These are phyloP conservation scores for Garrulus glandarius DNA, from an alignment of 2,797 vertebrate species.

Conservation along the genomic window DNA sequence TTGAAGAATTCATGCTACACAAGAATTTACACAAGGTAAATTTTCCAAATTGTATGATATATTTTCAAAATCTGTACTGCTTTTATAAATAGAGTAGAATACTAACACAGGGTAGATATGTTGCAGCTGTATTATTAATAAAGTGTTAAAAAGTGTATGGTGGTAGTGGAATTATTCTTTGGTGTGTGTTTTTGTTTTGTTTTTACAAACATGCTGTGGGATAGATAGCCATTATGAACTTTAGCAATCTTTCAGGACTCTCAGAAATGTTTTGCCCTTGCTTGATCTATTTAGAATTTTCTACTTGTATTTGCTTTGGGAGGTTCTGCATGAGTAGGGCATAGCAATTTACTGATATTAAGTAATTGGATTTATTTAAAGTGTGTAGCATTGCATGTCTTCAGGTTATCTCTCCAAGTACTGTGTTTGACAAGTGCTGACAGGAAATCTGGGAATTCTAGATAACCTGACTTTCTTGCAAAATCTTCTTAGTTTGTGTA, in stretches of 20 bases:
- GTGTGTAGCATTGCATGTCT: not conserved
- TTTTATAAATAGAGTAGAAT: not conserved
- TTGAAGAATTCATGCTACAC: not conserved
- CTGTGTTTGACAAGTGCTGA: not conserved
- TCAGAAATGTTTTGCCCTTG: not conserved
- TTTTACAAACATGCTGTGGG: not conserved
- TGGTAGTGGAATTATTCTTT: not conserved
- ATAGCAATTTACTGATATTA: not conserved
- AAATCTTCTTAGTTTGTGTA: not conserved
- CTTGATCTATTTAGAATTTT: not conserved
- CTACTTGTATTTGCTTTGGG: not conserved
- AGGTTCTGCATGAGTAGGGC: not conserved
- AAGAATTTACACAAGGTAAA: not conserved
- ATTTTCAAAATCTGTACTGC: not conserved
- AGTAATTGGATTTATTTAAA: not conserved
- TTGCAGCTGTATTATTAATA: not conserved
- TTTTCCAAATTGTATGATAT: not conserved
- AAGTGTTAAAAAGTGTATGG: not conserved
- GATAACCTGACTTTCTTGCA: not conserved
- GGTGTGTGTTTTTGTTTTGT: not conserved
- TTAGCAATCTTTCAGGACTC: not conserved
- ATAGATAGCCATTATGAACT: not conserved
- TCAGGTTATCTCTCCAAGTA: not conserved
- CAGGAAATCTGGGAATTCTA: not conserved
- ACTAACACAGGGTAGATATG: not conserved